Conservation (phyloP, 2,797 vertebrate species). For the Ciconia nigra region DNA sequence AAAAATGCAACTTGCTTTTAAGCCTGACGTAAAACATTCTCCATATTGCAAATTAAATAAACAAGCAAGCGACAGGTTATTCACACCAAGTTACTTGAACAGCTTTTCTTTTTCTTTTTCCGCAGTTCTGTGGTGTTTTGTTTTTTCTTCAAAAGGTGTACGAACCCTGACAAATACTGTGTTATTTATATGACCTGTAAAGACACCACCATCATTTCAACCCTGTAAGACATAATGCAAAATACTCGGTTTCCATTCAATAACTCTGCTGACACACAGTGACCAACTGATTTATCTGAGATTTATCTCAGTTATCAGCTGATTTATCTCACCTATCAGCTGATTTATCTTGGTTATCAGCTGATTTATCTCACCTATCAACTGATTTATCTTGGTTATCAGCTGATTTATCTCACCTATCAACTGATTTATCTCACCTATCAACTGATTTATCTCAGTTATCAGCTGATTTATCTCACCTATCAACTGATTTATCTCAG, state of each 20-base stretch:
- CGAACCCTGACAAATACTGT: too few relatives aligned
- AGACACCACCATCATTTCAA: background rate
- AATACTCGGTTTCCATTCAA: background rate
- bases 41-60: background rate
- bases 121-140: background rate
- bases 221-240: background rate
- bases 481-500: too few relatives aligned
- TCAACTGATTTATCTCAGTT: too few relatives aligned
- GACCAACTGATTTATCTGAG: background rate
- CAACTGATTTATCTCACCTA: background rate
- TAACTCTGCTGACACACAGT: background rate
- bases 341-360: too few relatives aligned
- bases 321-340: too few relatives aligned
- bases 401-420: too few relatives aligned
- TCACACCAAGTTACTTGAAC: too few relatives aligned
- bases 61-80: background rate
- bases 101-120: too few relatives aligned
- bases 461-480: background rate
- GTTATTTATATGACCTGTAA: fast-evolving
- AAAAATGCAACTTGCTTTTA: background rate
- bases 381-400: background rate
- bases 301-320: too few relatives aligned
- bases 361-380: too few relatives aligned
- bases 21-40: background rate
- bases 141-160: background rate